Conservation (phyloP, 1,140 invertebrate genomes). For the Arion vulgaris region DNA sequence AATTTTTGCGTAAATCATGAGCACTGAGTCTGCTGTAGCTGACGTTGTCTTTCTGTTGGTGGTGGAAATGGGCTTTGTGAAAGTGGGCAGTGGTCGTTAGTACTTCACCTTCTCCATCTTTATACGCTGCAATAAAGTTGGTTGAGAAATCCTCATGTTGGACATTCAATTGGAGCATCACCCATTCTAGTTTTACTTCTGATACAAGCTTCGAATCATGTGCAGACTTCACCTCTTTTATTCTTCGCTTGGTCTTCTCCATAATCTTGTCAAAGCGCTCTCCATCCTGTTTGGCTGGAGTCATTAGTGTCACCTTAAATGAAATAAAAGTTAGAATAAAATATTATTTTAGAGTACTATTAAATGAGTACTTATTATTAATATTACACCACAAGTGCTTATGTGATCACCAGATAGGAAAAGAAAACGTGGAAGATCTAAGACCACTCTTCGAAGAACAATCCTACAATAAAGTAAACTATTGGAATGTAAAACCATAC, state of each 20-base stretch:
- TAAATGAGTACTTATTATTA: too few species aligned
- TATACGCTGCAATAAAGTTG: slow-evolving; percentile 66
- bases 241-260: slow-evolving; percentile 55
- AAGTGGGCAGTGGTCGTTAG: slow-evolving; percentile 67
- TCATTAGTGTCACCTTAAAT: slow-evolving; percentile 47
- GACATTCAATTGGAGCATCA: slow-evolving; percentile 55
- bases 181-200: slow-evolving; percentile 68
- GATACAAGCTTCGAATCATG: slow-evolving; percentile 59
- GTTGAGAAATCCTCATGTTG: slow-evolving; percentile 66
- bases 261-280: slow-evolving; percentile 57
- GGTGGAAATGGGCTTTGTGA: slow-evolving; percentile 68
- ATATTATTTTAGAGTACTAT: too few species aligned
- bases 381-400: too few species aligned
- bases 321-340: too few species aligned
- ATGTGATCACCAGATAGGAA: too few species aligned
- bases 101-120: slow-evolving; percentile 66
- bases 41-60: slow-evolving; percentile 67
- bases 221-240: slow-evolving; percentile 62
- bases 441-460: too few species aligned
- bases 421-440: too few species aligned
- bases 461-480: too few species aligned
- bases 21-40: slow-evolving; percentile 62
- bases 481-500: too few species aligned
- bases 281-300: slow-evolving; percentile 55
- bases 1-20: slow-evolving; percentile 60